phyloP scores from a whole-genome alignment of 1,140 invertebrate species.

The Geopemphigus sp. region DNA sequence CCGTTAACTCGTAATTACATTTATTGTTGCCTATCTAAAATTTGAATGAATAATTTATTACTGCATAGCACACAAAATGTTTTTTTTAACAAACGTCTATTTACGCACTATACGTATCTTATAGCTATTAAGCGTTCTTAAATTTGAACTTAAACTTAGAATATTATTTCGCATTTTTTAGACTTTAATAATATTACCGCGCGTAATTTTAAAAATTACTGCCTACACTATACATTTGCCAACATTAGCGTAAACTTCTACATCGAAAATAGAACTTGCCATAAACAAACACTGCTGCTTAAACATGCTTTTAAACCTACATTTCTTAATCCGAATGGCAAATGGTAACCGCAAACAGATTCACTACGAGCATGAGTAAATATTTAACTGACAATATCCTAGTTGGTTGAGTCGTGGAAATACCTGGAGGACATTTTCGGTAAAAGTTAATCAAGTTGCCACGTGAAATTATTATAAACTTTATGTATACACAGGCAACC shows the following conservation, averaged over 20 bases:
- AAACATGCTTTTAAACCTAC: slow-evolving; percentile 31
- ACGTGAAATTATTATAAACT: slow-evolving; percentile 48
- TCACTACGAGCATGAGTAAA: slow-evolving; percentile 15
- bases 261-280: background rate
- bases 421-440: slow-evolving; percentile 35
- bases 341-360: slow-evolving; percentile 36
- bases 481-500: slow-evolving; percentile 33
- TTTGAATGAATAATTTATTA: no score
- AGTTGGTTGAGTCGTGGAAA: slow-evolving; percentile 23
- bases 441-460: slow-evolving; percentile 47
- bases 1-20: no score
- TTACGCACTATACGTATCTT: no score
- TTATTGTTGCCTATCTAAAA: no score
- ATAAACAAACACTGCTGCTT: slow-evolving; percentile 14
- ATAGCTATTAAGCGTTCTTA: no score
- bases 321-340: slow-evolving; percentile 32
- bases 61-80: no score
- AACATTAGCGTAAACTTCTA: slow-evolving; percentile 20
- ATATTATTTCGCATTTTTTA: no score
- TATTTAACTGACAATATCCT: slow-evolving; percentile 43
- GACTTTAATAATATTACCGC: no score
- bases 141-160: no score
- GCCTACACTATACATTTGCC: no score
- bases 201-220: no score
- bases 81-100: no score